phyloP scores from a whole-genome alignment of 2,888 invertebrate species.

The Lordiphosa fenestrarum region DNA sequence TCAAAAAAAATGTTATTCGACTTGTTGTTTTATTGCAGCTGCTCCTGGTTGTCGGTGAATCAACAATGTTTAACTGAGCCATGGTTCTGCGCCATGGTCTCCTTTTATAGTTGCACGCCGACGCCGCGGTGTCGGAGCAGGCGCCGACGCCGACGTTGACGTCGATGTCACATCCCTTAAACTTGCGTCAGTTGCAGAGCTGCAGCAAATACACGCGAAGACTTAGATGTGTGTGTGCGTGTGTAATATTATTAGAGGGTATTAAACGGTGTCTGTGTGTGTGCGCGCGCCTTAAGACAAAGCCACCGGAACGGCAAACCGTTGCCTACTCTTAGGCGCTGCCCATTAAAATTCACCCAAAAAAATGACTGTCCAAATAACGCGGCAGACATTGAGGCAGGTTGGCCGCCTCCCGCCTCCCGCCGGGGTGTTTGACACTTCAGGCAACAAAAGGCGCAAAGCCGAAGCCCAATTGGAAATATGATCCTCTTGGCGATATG shows the following conservation, averaged over 20 bases:
- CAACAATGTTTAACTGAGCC: constrained; percentile 71
- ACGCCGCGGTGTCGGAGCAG: not conserved
- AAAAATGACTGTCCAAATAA: constrained; percentile 2
- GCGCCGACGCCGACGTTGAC: constrained; percentile 8
- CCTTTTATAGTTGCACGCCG: constrained; percentile 68
- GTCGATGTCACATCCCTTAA: constrained; percentile 38
- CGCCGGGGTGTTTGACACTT: constrained; percentile 17
- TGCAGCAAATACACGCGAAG: constrained; percentile 42
- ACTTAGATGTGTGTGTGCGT: constrained; percentile 47
- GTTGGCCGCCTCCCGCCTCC: constrained; percentile 8
- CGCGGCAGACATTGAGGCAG: constrained; percentile 36
- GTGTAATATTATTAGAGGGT: constrained; percentile 60
- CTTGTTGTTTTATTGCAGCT: constrained; percentile 1
- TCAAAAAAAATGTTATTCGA: constrained; percentile 21
- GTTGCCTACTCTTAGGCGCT: constrained; percentile 60
- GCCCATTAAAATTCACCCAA: constrained; percentile 16
- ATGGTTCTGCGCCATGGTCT: constrained; percentile 43
- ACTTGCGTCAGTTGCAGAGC: constrained; percentile 30
- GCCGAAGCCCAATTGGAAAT: constrained; percentile 51
- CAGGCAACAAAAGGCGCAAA: not conserved
- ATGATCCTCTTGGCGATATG: constrained; percentile 61
- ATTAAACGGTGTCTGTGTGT: constrained; percentile 31
- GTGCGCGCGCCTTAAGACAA: constrained; percentile 1
- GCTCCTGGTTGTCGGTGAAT: constrained; percentile 54
- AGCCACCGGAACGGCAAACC: constrained; percentile 6